Percentiles rank a stretch among this genome's conserved stretches.
Conservation (phyloP, 2,113 vertebrate genomes). For the Prochilodus magdalenae region DNA sequence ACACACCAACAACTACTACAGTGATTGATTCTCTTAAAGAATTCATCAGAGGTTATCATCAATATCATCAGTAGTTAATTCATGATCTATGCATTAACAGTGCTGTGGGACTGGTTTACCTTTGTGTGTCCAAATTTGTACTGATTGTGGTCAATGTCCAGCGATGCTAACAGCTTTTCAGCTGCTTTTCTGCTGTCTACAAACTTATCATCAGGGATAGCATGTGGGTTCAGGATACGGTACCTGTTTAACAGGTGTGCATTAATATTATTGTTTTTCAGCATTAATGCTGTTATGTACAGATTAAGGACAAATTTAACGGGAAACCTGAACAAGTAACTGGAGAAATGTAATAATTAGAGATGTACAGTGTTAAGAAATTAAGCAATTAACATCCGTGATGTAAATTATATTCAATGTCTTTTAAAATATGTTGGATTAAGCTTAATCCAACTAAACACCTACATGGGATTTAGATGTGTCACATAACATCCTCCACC, state of each 20-base stretch:
- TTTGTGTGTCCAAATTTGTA: conserved; percentile 87
- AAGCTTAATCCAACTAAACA: too few species aligned
- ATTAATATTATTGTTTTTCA: background rate
- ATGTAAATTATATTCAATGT: too few species aligned
- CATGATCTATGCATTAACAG: background rate
- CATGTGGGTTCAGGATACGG: conserved; percentile 90
- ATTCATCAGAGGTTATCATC: background rate
- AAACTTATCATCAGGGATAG: conserved; percentile 92
- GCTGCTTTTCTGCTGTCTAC: conserved; percentile 90
- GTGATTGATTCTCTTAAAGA: too few species aligned
- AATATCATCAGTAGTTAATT: background rate
- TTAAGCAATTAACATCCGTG: too few species aligned
- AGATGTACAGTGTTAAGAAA: too few species aligned
- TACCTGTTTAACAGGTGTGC: conserved; percentile 74
- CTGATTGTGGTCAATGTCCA: conserved; percentile 83
- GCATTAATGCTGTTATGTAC: background rate
- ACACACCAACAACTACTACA: background rate
- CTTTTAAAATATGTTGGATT: too few species aligned
- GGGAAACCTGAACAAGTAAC: too few species aligned
- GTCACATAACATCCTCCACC: too few species aligned
- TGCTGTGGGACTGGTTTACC: conserved; percentile 61
- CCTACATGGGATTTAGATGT: too few species aligned
- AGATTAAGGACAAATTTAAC: too few species aligned
- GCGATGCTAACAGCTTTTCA: conserved; percentile 81
- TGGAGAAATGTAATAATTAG: too few species aligned